phyloP scores from a whole-genome alignment of 1,140 invertebrate species.

The Tetragonula clypearis region DNA sequence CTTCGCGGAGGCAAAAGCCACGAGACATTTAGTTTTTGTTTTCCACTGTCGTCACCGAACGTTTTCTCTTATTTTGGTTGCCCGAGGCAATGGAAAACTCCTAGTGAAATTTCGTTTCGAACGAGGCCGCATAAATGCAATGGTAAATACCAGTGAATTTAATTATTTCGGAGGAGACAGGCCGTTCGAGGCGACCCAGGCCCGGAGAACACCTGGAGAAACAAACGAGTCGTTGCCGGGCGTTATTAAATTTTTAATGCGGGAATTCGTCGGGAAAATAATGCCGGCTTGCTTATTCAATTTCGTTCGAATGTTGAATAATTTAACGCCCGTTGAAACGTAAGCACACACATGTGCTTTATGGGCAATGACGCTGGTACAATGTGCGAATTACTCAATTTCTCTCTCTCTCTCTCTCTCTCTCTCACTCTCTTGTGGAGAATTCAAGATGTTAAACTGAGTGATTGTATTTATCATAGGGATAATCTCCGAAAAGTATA shows the following conservation, averaged over 20 bases:
- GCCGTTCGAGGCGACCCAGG: not conserved
- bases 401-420: too few relatives aligned
- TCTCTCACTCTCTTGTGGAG: not conserved
- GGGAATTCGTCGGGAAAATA: not conserved
- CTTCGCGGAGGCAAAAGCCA: not conserved
- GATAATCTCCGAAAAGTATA: not conserved
- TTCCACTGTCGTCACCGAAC: not conserved
- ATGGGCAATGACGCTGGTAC: not conserved
- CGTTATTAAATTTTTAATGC: constrained; percentile 51
- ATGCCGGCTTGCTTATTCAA: constrained; percentile 22
- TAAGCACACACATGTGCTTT: not conserved
- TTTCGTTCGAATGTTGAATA: constrained; percentile 12
- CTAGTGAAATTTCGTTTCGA: not conserved
- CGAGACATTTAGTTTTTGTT: not conserved
- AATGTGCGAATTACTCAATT: not conserved
- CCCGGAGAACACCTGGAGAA: constrained; percentile 25
- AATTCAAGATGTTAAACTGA: not conserved
- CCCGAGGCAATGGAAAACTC: not conserved
- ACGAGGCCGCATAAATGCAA: constrained; percentile 3
- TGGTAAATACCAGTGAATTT: constrained; percentile 53
- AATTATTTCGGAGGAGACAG: constrained; percentile 50
- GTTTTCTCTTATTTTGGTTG: not conserved
- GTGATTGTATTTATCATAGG: not conserved
- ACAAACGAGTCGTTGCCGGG: not conserved
- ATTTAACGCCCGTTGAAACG: not conserved